phyloP scores from a whole-genome alignment of 2,888 invertebrate species.

The Diarsia brunnea region DNA sequence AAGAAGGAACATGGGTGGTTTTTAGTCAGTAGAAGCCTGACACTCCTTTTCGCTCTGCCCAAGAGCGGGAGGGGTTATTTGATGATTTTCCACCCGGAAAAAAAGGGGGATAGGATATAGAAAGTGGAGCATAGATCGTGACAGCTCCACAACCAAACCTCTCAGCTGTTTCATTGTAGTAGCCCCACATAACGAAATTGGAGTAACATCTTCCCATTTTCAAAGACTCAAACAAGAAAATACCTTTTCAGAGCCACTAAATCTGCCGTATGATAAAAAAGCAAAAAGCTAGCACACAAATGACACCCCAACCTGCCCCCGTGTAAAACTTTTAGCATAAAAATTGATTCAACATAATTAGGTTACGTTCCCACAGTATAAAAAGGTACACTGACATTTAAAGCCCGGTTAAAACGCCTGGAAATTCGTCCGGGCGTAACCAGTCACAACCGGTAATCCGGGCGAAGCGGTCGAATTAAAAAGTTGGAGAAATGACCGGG shows the following conservation, averaged over 20 bases:
- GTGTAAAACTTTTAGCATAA: constrained; percentile 48
- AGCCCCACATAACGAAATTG: too few relatives aligned
- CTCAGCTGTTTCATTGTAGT: too few relatives aligned
- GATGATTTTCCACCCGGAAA: too few relatives aligned
- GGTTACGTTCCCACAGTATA: constrained; percentile 69
- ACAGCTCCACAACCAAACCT: too few relatives aligned
- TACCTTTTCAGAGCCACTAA: neutral
- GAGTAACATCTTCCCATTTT: too few relatives aligned
- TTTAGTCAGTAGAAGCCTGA: too few relatives aligned
- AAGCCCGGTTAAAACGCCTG: constrained; percentile 71
- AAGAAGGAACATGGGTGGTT: too few relatives aligned
- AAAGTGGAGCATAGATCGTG: too few relatives aligned
- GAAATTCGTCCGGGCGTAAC: constrained; percentile 65
- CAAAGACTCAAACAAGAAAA: neutral
- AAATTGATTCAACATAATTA: constrained; percentile 70
- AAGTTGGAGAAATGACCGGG: constrained; percentile 76
- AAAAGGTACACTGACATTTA: constrained; percentile 68
- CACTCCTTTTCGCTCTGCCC: too few relatives aligned
- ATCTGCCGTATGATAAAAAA: neutral
- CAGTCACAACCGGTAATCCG: constrained; percentile 73
- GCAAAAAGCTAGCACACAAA: constrained; percentile 1
- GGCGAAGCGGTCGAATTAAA: constrained; percentile 71
- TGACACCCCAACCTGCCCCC: constrained; percentile 9
- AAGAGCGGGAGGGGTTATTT: too few relatives aligned
- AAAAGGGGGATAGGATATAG: too few relatives aligned